Evolutionary conservation across 2,113 vertebrate genomes (phyloP).

Genomic region (Larimichthys polyactis): DNA sequence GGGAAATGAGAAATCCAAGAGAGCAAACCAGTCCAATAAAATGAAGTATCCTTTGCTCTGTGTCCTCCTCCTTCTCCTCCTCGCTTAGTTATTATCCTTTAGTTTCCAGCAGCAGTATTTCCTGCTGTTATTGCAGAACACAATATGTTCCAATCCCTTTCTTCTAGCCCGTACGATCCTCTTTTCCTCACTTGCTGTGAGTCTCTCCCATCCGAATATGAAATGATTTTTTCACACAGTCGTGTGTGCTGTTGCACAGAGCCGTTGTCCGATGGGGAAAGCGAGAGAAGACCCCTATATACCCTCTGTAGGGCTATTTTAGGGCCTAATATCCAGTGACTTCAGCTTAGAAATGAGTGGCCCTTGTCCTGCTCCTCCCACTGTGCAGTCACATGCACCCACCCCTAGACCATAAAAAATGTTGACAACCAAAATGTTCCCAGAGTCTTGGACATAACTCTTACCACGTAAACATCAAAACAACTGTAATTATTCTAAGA

Average conservation of each 20-base stretch:
- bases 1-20: conserved; percentile 60
- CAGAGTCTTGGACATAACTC: conserved; percentile 25
- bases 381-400: conserved; percentile 69
- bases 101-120: conserved; percentile 15
- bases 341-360: conserved; percentile 75
- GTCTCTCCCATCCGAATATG: conserved; percentile 16
- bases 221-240: neutral
- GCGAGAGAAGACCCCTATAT: conserved; percentile 74
- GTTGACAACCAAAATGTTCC: conserved; percentile 64
- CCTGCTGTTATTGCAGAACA: conserved; percentile 15
- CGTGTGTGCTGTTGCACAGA: conserved; percentile 33
- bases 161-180: conserved; percentile 17
- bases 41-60: conserved; percentile 48
- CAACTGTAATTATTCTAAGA: neutral
- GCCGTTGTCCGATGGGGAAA: conserved; percentile 41
- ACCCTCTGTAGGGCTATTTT: conserved; percentile 83
- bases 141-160: conserved; percentile 17
- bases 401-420: conserved; percentile 68
- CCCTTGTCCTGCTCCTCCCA: conserved; percentile 60
- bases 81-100: conserved; percentile 44
- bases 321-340: conserved; percentile 81
- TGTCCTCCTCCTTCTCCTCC: conserved; percentile 40
- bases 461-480: conserved; percentile 42
- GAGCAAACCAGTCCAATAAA: conserved; percentile 60
- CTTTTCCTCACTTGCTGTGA: conserved; percentile 8